A percentile compares a stretch with the other conserved stretches of the same genome.
These are phyloP conservation scores for Autographa gamma DNA, from an alignment of 2,888 invertebrate genomes.

Conservation along the genomic window DNA sequence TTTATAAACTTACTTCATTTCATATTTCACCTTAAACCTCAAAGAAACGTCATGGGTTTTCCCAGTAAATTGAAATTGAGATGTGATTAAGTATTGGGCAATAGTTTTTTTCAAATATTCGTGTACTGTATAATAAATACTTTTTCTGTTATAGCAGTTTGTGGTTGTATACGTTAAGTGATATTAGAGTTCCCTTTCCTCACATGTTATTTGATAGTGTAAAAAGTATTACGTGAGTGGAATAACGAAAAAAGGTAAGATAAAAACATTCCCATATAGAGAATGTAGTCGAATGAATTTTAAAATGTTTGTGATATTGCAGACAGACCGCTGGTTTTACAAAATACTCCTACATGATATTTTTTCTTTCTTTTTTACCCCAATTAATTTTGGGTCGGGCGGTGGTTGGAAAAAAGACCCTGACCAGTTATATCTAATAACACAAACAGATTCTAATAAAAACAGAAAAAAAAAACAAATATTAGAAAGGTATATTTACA, in stretches of 20 bases:
- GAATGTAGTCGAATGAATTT: conserved; percentile 25
- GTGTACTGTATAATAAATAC: too few species aligned
- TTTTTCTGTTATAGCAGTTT: too few species aligned
- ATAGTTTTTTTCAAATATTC: too few species aligned
- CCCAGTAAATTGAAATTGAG: too few species aligned
- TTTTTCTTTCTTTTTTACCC: conserved; percentile 15
- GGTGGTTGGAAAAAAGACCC: conserved; percentile 13
- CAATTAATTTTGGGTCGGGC: conserved; percentile 33
- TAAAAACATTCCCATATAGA: conserved; percentile 4
- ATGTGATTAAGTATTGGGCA: too few species aligned
- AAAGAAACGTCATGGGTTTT: too few species aligned
- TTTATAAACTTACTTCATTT: too few species aligned
- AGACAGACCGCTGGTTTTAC: conserved; percentile 4
- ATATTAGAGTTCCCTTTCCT: background rate
- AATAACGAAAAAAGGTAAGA: background rate
- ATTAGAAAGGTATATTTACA: conserved; percentile 3
- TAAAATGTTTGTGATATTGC: conserved; percentile 25
- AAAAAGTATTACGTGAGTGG: background rate
- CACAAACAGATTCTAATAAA: conserved; percentile 19
- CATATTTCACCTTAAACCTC: too few species aligned
- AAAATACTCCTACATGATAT: conserved; percentile 17
- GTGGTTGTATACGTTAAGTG: background rate
- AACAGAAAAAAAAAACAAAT: conserved; percentile 14
- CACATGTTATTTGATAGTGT: background rate
- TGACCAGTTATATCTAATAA: conserved; percentile 33